Evolutionary conservation across 2,797 vertebrate species (phyloP), one percentile per base, ranked within the genome.

Genomic region (Danio kyathit): DNA sequence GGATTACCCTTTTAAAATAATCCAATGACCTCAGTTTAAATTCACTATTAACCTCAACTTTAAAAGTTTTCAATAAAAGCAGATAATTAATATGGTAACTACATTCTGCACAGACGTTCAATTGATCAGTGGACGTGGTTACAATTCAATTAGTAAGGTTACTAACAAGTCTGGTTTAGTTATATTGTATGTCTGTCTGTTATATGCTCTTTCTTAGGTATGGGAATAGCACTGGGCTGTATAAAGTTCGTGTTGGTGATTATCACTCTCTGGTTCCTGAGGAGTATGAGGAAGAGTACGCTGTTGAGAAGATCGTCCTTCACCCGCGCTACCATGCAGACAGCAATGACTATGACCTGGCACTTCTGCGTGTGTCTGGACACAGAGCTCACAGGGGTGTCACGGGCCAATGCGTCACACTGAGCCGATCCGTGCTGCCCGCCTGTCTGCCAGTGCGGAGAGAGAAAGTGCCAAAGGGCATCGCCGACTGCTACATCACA

Each of bases 241-340:
- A 99, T 1, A 95, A 95, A 38, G 93, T 99, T 7, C 93, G 98
- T 57, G 92, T 99, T 2, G 98, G 98, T 1, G 98, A 99, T 91
- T 97, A 99, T 69, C 97, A 99, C 84, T 95, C 96, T 0, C 92
- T 98, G 76, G 97, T 99, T 76, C 96, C 95, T 0, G 98, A 99
- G 86, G 97, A 99, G 80, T 95, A 96, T 0, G 98, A 99, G 83
- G 96, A 97, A 78, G 97, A 98, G 85, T 92, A 97, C 0, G 94
- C 90, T 2, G 93, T 99, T 0, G 94, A 97, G 64, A 90, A 94
- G 86, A 96, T 99, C 1, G 84, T 97, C 77, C 88, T 94, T 54
- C 97, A 99, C 82, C 93, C 89, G 0, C 93, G 91, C 19, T 99
- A 99, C 88, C 92, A 85, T 41, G 90, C 94, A 1, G 88, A 96